Evolutionary conservation across 2,797 vertebrate genomes (phyloP), one percentile per base, ranked within the genome.

Genomic region (Falco cherrug): DNA sequence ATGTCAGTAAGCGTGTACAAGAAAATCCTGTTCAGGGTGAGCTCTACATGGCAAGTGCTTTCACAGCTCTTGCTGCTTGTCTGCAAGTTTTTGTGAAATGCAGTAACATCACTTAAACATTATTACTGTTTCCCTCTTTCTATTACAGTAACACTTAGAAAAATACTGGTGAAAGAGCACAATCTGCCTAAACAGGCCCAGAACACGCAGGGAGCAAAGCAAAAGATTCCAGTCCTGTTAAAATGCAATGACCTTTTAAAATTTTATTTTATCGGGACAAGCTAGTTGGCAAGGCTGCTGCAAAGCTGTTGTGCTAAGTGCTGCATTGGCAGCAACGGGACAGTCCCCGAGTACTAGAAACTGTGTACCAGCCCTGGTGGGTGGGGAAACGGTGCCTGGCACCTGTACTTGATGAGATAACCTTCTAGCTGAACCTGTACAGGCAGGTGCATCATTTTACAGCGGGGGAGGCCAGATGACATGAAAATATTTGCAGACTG

Each of bases 341-440:
- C 75, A 89, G 43, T 85, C 33, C 51, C 35, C 1, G 2, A 21
- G 31, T 10, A 56, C 16, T 25, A 41, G 25, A n/a, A 90, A 43
- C 50, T 88, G 54, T 13, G 5, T 9, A n/a, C 20, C 87, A 50
- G 24, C 5, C 12, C 20, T 88, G 13, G 63, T 13, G 54, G 45
- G 54, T 73, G 53, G 53, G 57, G 67, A 77, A 92, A 43, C 71
- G 41, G 69, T 50, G 39, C 47, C n/a, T 74, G 59, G 54, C 73
- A 95, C 79, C 75, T 67, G 65, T 50, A 69, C 22, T 41, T 4
- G 2, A 37, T 3, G 54, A 86, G 89, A 95, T 92, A 92, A 93
- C 82, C 54, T 84, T 97, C 90, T 89, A 84, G 89, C 33, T 59
- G 64, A 90, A 90, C 94, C 68, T 69, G 53, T 65, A 90, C 2